phyloP scores from a whole-genome alignment of 2,113 vertebrate species.

The Macquaria ambigua region DNA sequence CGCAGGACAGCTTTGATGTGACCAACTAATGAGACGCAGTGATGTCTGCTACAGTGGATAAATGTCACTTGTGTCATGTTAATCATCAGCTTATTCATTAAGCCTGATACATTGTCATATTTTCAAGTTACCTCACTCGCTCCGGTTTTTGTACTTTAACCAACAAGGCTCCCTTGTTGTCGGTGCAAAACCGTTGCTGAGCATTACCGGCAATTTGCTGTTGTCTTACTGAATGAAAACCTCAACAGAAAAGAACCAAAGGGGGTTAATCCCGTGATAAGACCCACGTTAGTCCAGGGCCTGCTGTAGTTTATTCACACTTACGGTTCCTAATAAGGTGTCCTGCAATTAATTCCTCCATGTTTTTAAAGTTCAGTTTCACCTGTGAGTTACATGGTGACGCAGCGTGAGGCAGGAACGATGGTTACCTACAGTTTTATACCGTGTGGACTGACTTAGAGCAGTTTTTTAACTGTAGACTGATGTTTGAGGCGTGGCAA shows the following conservation, averaged over 20 bases:
- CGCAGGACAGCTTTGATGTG: conserved; percentile 41
- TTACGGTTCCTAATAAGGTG: background rate
- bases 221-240: conserved; percentile 65
- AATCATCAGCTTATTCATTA: conserved; percentile 11
- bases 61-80: conserved; percentile 34
- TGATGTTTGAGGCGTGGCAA: background rate
- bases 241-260: conserved; percentile 29
- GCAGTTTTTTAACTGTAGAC: background rate
- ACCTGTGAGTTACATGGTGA: background rate
- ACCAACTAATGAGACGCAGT: conserved; percentile 72
- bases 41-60: conserved; percentile 50
- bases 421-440: background rate
- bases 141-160: conserved; percentile 22
- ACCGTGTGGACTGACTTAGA: background rate
- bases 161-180: background rate
- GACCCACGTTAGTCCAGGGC: background rate
- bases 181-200: conserved; percentile 12
- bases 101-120: conserved; percentile 15
- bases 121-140: conserved; percentile 56
- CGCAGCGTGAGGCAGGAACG: background rate
- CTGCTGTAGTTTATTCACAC: background rate
- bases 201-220: conserved; percentile 12
- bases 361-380: background rate
- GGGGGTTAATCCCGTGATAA: conserved; percentile 5
- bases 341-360: background rate